Percentiles rank a stretch among this genome's conserved stretches.
These are phyloP conservation scores for Ctenochaetus hawaiiensis DNA, from an alignment of 2,797 vertebrate genomes.

Conservation along the genomic window DNA sequence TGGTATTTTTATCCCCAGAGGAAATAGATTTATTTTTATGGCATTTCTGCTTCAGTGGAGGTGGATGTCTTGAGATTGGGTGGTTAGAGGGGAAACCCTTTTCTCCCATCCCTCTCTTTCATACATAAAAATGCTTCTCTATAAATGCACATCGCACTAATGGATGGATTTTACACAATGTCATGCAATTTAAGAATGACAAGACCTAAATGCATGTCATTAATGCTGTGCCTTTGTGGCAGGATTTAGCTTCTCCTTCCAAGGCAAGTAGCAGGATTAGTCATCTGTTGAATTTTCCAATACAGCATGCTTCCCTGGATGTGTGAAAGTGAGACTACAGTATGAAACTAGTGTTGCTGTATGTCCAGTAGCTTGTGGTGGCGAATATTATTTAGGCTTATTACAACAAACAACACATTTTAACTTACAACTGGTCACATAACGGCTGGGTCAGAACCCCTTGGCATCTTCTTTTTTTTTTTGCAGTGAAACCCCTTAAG, in stretches of 20 bases:
- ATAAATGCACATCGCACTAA: neutral
- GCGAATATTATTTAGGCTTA: too few relatives aligned
- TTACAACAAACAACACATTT: too few relatives aligned
- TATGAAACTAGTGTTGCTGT: too few relatives aligned
- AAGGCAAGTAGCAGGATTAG: too few relatives aligned
- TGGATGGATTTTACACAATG: neutral
- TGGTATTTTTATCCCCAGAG: conserved; percentile 44
- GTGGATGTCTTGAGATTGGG: conserved; percentile 1
- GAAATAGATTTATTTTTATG: conserved; percentile 45
- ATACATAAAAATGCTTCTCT: neutral
- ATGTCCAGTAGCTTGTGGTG: too few relatives aligned
- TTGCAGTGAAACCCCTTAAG: too few relatives aligned
- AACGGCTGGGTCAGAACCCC: too few relatives aligned
- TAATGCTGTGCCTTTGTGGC: neutral
- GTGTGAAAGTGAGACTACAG: too few relatives aligned
- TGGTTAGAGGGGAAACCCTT: neutral
- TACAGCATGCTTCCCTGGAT: too few relatives aligned
- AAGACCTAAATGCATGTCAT: neutral
- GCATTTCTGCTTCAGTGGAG: conserved; percentile 35
- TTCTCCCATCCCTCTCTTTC: neutral
- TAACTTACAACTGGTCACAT: too few relatives aligned
- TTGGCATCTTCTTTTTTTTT: too few relatives aligned
- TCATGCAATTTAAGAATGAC: neutral
- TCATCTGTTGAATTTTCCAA: too few relatives aligned
- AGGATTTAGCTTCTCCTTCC: neutral